Conservation (phyloP, 2,113 vertebrate genomes). For the Phodopus roborovskii region DNA sequence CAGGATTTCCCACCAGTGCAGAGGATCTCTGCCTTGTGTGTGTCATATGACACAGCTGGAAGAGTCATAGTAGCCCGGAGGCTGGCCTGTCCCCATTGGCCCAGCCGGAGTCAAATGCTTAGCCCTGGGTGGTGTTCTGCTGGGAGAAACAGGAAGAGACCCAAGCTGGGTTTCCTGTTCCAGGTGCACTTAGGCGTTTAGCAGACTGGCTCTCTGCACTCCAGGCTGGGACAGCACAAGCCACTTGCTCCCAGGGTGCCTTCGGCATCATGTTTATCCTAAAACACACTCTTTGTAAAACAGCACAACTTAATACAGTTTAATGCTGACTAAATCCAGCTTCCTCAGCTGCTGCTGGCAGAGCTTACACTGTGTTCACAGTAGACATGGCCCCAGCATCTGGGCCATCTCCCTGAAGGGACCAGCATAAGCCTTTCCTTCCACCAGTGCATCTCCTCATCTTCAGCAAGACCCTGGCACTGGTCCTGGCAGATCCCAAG, state of each 20-base stretch:
- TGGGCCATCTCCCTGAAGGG: background rate
- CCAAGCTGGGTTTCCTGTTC: background rate
- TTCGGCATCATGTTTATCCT: conserved; percentile 75
- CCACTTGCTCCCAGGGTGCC: conserved; percentile 19
- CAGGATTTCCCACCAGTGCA: background rate
- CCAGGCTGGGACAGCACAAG: background rate
- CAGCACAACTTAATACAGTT: conserved; percentile 75
- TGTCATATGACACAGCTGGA: background rate
- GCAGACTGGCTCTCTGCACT: background rate
- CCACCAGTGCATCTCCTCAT: background rate
- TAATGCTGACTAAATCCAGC: conserved; percentile 80
- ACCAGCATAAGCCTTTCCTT: background rate
- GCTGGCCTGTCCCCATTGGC: background rate
- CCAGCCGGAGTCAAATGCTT: background rate
- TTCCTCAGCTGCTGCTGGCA: conserved; percentile 73
- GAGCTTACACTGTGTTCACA: conserved; percentile 5
- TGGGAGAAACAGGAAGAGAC: background rate
- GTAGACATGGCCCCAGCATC: background rate
- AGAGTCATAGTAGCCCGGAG: background rate
- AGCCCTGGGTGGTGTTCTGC: background rate
- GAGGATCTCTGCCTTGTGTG: background rate
- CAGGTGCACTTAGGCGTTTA: background rate
- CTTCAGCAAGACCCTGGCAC: background rate
- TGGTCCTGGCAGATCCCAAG: background rate
- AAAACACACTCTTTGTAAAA: conserved; percentile 71